Percentiles rank a stretch among this genome's conserved stretches.
Conservation (phyloP, 1,140 invertebrate species). For the Leptinotarsa undecemlineata region DNA sequence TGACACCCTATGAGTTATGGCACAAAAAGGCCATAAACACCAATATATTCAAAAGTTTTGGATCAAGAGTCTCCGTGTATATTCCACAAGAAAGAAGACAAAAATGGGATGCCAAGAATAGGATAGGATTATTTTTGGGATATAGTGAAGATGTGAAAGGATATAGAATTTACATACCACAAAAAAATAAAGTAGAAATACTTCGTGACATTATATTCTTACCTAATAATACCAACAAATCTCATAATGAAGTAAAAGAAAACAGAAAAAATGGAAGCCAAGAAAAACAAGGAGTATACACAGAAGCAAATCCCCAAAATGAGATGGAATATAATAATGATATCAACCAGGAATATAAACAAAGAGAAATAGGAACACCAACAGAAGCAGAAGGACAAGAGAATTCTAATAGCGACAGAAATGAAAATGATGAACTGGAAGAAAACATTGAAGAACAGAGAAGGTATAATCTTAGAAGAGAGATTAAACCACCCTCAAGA, state of each 20-base stretch:
- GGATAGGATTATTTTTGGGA: constrained; percentile 52
- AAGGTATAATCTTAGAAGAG: constrained; percentile 14
- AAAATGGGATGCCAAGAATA: constrained; percentile 53
- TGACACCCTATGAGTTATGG: constrained; percentile 54
- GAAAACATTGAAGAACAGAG: constrained; percentile 1
- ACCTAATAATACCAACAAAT: constrained; percentile 11
- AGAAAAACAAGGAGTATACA: background rate
- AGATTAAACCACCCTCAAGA: constrained; percentile 11
- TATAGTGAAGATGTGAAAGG: constrained; percentile 46
- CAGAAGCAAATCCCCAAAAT: background rate
- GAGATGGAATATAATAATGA: constrained; percentile 7
- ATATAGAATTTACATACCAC: constrained; percentile 23
- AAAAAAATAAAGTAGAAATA: constrained; percentile 26
- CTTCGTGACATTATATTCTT: constrained; percentile 27
- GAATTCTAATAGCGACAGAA: constrained; percentile 17
- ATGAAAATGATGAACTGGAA: constrained; percentile 11
- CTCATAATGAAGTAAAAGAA: background rate
- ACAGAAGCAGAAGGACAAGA: background rate
- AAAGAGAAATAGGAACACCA: background rate
- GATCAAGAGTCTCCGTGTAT: constrained; percentile 48
- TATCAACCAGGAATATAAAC: background rate
- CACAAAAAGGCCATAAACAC: constrained; percentile 40
- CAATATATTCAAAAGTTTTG: constrained; percentile 50
- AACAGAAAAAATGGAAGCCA: background rate
- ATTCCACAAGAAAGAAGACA: constrained; percentile 51